Evolutionary conservation across 2,797 vertebrate genomes (phyloP).

Genomic region (Cygnus olor): DNA sequence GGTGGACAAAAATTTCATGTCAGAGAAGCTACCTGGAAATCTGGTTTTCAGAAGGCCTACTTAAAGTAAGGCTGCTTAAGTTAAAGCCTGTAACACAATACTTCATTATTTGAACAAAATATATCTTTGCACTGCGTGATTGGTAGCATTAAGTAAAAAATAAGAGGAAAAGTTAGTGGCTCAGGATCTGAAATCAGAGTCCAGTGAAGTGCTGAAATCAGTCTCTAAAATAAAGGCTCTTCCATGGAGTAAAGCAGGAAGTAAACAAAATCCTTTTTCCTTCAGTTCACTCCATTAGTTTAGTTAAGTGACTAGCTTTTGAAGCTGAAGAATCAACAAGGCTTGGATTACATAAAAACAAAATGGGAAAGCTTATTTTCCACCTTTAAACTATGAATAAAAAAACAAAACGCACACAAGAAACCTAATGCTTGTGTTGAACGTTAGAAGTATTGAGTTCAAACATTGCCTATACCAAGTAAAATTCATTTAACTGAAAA

Average conservation of each 20-base stretch:
- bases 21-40: neutral
- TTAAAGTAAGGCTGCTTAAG: neutral
- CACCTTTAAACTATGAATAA: neutral
- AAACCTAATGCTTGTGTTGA: neutral
- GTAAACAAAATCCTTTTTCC: rapidly evolving
- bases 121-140: neutral
- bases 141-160: neutral
- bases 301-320: neutral
- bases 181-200: neutral
- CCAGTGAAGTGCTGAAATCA: neutral
- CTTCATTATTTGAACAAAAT: neutral
- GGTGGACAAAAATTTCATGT: neutral
- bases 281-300: neutral
- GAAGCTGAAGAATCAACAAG: neutral
- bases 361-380: neutral
- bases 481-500: neutral
- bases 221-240: neutral
- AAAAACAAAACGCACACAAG: neutral
- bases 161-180: neutral
- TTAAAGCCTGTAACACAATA: neutral
- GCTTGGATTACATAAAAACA: neutral
- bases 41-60: neutral
- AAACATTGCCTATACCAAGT: neutral
- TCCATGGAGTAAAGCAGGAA: neutral
- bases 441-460: neutral